Evolutionary conservation across 2,888 invertebrate genomes (phyloP), one percentile per base, ranked within the genome.

Genomic region (Melanostoma scalare): DNA sequence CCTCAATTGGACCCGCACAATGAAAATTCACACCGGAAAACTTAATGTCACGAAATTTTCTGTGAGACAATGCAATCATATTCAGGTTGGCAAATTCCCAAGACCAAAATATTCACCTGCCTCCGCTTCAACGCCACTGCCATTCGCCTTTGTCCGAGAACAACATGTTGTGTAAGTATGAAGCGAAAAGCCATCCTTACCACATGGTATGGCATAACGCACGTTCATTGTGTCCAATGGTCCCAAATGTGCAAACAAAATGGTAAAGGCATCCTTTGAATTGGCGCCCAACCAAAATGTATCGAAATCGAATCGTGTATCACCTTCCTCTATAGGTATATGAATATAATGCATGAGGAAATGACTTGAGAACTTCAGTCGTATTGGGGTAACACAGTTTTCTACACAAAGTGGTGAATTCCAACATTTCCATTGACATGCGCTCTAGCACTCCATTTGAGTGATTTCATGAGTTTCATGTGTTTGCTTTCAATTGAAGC

Each of bases 11-110:
- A 63, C 38, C 36, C 71, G 36, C 36, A 75, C 75, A 55, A 56
- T 78, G 71, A 60, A 79, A 74, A 84, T 79, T 75, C 75, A 79
- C 75, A 84, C 69, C 74, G 71, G 67, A 79, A 84, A 84, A 79
- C 79, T 84, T 84, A 67, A 84, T 65, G 67, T 74, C 84, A 79
- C 71, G 50, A 74, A 71, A 79, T 84, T 74, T 79, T 84, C 44
- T 67, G 61, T 75, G 79, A 84, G 75, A 79, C 84, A 79, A 84
- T 84, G 74, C 84, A 69, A 71, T 84, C 73, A 74, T 78, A 74
- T 79, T 60, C 84, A 67, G 74, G 74, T 78, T 79, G 84, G 84
- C 79, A 60, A 78, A 74, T 78, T 78, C 82, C 82, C 82, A 82
- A 82, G 74, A 75, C 74, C 84, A 44, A 67, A 58, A 33, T 20